phyloP scores from a whole-genome alignment of 1,140 invertebrate species.

The Drosophila lacteicornis region DNA sequence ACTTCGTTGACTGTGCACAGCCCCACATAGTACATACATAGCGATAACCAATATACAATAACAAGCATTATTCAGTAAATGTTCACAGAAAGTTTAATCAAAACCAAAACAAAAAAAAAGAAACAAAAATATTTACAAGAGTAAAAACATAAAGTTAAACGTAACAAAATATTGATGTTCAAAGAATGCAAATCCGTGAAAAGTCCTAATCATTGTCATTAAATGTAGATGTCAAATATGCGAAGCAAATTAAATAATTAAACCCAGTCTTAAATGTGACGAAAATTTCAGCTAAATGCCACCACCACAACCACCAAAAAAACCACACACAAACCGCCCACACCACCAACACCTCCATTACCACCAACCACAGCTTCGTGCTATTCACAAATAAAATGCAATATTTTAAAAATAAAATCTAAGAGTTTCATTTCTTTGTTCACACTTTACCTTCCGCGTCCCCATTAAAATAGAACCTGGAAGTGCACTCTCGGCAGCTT shows the following conservation, averaged over 20 bases:
- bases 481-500: constrained; percentile 13
- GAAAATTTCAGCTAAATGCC: constrained; percentile 49
- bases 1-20: constrained; percentile 45
- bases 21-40: constrained; percentile 45
- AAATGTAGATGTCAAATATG: constrained; percentile 70
- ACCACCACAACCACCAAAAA: constrained; percentile 43
- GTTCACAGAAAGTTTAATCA: constrained; percentile 77
- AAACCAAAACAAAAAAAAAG: constrained; percentile 44
- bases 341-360: constrained; percentile 22
- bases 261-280: constrained; percentile 61
- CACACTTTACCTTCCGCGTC: not conserved
- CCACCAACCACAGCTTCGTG: constrained; percentile 69
- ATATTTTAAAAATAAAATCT: constrained; percentile 74
- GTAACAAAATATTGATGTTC: constrained; percentile 72
- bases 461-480: constrained; percentile 3
- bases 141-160: constrained; percentile 51
- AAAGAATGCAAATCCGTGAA: constrained; percentile 66
- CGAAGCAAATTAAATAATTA: constrained; percentile 68
- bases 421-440: constrained; percentile 21
- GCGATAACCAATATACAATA: constrained; percentile 66
- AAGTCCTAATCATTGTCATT: constrained; percentile 74
- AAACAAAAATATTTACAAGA: constrained; percentile 72
- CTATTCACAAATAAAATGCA: constrained; percentile 80
- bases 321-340: constrained; percentile 24
- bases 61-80: constrained; percentile 73